phyloP scores from a whole-genome alignment of 1,140 invertebrate genomes.

The Hypothenemus hampei region DNA sequence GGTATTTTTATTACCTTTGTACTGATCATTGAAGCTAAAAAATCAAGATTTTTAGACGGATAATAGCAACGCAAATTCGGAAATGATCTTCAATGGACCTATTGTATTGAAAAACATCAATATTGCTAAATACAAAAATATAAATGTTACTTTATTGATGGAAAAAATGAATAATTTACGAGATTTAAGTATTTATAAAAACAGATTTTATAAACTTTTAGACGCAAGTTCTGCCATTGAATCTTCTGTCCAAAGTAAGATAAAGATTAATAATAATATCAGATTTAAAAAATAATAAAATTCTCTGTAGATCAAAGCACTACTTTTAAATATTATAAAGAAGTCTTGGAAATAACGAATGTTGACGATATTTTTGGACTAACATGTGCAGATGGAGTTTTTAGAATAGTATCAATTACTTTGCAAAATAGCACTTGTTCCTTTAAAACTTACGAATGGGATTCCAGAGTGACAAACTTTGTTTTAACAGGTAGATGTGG shows the following conservation, averaged over 20 bases:
- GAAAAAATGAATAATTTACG: slow-evolving; percentile 31
- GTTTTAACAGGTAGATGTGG: background rate
- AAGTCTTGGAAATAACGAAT: slow-evolving; percentile 9
- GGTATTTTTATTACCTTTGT: slow-evolving; percentile 20
- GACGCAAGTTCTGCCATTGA: slow-evolving; percentile 28
- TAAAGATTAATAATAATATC: no score
- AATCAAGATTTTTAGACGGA: slow-evolving; percentile 31
- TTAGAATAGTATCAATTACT: slow-evolving; percentile 2
- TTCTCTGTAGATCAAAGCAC: background rate
- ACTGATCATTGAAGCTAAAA: background rate
- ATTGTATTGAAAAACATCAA: slow-evolving; percentile 35
- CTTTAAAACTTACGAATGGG: slow-evolving; percentile 13
- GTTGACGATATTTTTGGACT: slow-evolving; percentile 16
- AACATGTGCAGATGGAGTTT: slow-evolving; percentile 2
- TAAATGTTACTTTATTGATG: slow-evolving; percentile 35
- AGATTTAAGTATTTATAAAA: slow-evolving; percentile 29
- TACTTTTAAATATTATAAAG: slow-evolving; percentile 36
- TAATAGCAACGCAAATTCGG: slow-evolving; percentile 30
- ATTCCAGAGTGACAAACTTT: slow-evolving; percentile 2
- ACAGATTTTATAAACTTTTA: slow-evolving; percentile 33
- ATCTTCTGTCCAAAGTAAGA: no score
- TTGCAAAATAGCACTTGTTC: background rate
- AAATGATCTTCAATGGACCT: slow-evolving; percentile 32
- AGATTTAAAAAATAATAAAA: no score
- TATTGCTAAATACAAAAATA: slow-evolving; percentile 31